Evolutionary conservation across 2,797 vertebrate species (phyloP).

Genomic region (Dermochelys coriacea): DNA sequence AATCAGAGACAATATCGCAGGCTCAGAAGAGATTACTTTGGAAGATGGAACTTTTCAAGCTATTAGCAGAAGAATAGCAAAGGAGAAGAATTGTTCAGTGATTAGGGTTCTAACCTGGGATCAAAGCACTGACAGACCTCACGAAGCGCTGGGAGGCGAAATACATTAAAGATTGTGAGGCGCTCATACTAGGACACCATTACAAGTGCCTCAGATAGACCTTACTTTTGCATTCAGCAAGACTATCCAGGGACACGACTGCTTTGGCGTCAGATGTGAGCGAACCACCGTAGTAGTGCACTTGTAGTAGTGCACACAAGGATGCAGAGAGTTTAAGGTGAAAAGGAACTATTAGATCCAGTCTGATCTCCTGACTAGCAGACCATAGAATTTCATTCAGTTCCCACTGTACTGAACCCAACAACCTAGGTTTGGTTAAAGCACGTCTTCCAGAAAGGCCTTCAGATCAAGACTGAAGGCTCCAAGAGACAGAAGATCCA

Average conservation of each 20-base stretch:
- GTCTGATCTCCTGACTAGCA: not conserved
- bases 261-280: not conserved
- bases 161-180: not conserved
- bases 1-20: not conserved
- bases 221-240: not conserved
- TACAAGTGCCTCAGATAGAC: not conserved
- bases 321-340: not conserved
- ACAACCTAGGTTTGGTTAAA: not conserved
- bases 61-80: not conserved
- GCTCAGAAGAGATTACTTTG: not conserved
- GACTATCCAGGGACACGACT: not conserved
- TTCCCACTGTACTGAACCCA: too few species aligned
- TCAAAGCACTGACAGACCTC: not conserved
- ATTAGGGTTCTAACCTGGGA: not conserved
- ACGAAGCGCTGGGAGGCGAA: not conserved
- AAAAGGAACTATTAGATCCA: not conserved
- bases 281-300: not conserved
- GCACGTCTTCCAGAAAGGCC: not conserved
- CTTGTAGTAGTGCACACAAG: too few species aligned
- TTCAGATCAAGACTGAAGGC: not conserved
- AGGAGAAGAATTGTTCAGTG: not conserved
- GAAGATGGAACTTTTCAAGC: not conserved
- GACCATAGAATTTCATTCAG: not conserved
- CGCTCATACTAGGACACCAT: not conserved
- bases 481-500: not conserved